Evolutionary conservation across 2,888 invertebrate genomes (phyloP).

Genomic region (Netelia fuscicornis): DNA sequence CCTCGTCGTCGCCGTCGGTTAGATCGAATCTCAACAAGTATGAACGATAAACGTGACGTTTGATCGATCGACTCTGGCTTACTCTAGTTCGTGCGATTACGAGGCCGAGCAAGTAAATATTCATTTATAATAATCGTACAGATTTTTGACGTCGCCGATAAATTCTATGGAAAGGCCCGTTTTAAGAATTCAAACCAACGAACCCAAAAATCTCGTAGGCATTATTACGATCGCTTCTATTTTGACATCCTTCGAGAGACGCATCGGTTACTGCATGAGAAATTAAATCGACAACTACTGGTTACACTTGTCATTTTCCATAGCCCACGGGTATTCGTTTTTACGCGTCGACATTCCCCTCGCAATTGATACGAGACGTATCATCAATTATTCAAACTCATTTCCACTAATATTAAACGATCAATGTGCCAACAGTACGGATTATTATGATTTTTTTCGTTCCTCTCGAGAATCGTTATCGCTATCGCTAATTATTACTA

Average conservation of each 20-base stretch:
- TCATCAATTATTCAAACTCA: no score
- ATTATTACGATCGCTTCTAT: slow-evolving; percentile 35
- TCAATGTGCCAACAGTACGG: slow-evolving; percentile 13
- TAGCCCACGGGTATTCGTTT: slow-evolving; percentile 36
- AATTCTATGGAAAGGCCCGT: no score
- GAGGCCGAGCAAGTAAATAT: background rate
- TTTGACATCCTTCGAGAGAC: slow-evolving; percentile 30
- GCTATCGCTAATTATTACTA: slow-evolving; percentile 16
- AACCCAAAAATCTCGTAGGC: slow-evolving; percentile 18
- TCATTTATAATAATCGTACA: no score
- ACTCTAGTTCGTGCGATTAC: slow-evolving; percentile 15
- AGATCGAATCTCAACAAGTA: slow-evolving; percentile 59
- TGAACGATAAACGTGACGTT: slow-evolving; percentile 33
- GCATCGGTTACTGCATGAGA: slow-evolving; percentile 63
- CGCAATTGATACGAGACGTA: background rate
- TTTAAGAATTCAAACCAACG: background rate
- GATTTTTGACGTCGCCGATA: background rate
- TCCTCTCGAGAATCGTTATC: slow-evolving; percentile 40
- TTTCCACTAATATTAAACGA: no score
- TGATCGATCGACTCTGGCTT: slow-evolving; percentile 17
- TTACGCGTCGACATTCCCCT: slow-evolving; percentile 3
- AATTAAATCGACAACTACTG: slow-evolving; percentile 80
- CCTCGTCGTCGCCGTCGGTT: slow-evolving; percentile 1
- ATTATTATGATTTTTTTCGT: background rate
- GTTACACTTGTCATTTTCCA: slow-evolving; percentile 84